Evolutionary conservation across 2,113 vertebrate genomes (phyloP).

Genomic region (Heterocephalus glaber): DNA sequence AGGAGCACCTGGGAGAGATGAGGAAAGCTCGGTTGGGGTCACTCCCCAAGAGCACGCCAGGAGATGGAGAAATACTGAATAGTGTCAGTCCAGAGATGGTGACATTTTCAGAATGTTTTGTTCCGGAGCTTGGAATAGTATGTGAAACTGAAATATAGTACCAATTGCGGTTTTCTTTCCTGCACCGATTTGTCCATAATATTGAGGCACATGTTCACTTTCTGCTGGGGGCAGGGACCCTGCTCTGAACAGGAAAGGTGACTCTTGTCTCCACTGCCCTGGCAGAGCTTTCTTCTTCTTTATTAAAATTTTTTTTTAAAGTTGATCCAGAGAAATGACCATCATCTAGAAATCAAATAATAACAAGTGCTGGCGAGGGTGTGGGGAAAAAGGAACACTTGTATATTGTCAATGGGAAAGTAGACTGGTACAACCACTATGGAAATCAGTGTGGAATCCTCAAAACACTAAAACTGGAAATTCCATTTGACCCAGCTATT

Average conservation of each 20-base stretch:
- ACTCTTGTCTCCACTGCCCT: too few species aligned
- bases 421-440: not conserved
- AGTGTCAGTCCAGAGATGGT: not conserved
- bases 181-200: not conserved
- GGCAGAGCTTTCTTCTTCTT: not conserved
- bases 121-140: not conserved
- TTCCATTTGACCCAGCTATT: not conserved
- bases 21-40: not conserved
- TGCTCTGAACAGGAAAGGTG: not conserved
- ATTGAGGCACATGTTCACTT: not conserved
- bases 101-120: not conserved
- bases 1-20: not conserved
- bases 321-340: too few species aligned
- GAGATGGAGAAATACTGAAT: not conserved
- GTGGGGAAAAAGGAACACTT: not conserved
- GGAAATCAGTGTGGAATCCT: not conserved
- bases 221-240: not conserved
- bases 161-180: not conserved
- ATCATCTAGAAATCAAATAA: not conserved
- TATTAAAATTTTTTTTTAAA: too few species aligned
- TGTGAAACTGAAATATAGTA: not conserved
- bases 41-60: not conserved
- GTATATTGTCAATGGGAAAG: accelerated
- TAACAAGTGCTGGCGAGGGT: not conserved
- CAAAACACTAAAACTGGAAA: not conserved